Percentiles rank a stretch among this genome's conserved stretches.
phyloP scores from a whole-genome alignment of 2,113 vertebrate genomes.

The Cochlearius cochlearius region DNA sequence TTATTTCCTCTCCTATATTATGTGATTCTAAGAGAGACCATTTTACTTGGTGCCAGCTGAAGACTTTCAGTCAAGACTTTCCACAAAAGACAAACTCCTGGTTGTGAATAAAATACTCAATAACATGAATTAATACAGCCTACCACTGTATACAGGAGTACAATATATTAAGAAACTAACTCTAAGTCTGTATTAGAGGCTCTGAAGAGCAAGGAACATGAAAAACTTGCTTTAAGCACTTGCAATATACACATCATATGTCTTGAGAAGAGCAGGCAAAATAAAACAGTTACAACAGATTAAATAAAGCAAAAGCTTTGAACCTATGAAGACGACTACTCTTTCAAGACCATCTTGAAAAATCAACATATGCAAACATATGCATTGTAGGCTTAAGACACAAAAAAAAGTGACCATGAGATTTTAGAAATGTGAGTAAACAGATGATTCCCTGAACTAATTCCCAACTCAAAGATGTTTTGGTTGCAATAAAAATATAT shows the following conservation, averaged over 20 bases:
- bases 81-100: not conserved
- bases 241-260: not conserved
- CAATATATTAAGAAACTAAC: not conserved
- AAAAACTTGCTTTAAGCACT: constrained; percentile 24
- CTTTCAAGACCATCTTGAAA: constrained; percentile 3
- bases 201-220: not conserved
- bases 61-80: not conserved
- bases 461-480: not conserved
- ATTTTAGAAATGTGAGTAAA: not conserved
- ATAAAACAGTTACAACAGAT: not conserved
- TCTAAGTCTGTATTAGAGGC: not conserved
- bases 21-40: not conserved
- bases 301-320: not conserved
- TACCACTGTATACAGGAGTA: not conserved
- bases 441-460: not conserved
- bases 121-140: not conserved
- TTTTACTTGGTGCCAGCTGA: not conserved
- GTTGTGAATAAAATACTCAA: not conserved
- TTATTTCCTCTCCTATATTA: not conserved
- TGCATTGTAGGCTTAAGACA: not conserved
- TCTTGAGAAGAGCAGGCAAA: not conserved
- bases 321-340: not conserved
- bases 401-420: not conserved
- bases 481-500: not conserved
- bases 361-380: not conserved